phyloP scores from a whole-genome alignment of 2,888 invertebrate genomes.

The Syritta pipiens region DNA sequence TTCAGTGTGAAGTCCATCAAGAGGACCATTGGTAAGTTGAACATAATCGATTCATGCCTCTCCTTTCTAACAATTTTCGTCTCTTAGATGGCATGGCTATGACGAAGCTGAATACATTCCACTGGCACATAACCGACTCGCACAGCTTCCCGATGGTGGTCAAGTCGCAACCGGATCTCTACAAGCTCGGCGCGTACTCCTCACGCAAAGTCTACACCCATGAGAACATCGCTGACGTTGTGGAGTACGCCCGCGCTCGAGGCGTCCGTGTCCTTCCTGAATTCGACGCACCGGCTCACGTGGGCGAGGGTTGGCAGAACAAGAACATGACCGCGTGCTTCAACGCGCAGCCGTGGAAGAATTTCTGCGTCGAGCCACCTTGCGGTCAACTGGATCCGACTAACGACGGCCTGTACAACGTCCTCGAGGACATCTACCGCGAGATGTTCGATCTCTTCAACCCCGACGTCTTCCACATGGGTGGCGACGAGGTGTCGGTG shows the following conservation, averaged over 20 bases:
- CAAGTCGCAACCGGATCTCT: slow-evolving; percentile 85
- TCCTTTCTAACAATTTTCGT: not conserved
- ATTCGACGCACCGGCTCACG: slow-evolving; percentile 94
- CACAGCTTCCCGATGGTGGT: slow-evolving; percentile 95
- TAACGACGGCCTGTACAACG: slow-evolving; percentile 84
- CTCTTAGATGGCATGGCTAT: slow-evolving; percentile 90
- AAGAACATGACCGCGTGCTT: slow-evolving; percentile 85
- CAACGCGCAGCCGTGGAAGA: slow-evolving; percentile 87
- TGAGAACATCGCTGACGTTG: slow-evolving; percentile 81
- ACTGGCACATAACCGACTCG: slow-evolving; percentile 96
- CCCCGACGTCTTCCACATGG: slow-evolving; percentile 92
- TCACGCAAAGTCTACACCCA: slow-evolving; percentile 85
- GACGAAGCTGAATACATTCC: slow-evolving; percentile 95
- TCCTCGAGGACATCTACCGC: slow-evolving; percentile 85
- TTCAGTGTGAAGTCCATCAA: slow-evolving; percentile 86
- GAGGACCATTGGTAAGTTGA: slow-evolving; percentile 83
- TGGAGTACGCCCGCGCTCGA: slow-evolving; percentile 85
- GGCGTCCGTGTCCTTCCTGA: slow-evolving; percentile 95
- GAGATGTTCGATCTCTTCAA: slow-evolving; percentile 83
- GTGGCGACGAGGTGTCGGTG: slow-evolving; percentile 87
- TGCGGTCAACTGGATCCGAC: slow-evolving; percentile 91
- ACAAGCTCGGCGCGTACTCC: slow-evolving; percentile 89
- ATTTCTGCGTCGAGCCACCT: slow-evolving; percentile 89
- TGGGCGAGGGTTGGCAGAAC: slow-evolving; percentile 92
- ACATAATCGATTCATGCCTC: not conserved